Base-by-base conservation (phyloP, 2,113 vertebrate species). In the Salvelinus fontinalis region DNA sequence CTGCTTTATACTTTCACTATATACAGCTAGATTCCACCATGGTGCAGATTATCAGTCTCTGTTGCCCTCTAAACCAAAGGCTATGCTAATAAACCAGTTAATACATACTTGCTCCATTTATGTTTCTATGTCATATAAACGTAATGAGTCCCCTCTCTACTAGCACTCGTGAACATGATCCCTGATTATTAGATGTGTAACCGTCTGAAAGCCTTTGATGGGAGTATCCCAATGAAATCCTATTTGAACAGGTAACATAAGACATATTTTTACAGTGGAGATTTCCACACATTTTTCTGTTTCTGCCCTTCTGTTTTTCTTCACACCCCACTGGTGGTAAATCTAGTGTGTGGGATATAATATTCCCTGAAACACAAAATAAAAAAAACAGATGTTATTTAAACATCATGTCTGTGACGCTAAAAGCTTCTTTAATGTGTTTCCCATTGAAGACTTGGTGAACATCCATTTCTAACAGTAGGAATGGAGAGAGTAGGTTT, bases 401-500 rank as follows among this genome's bases (percentile, higher is more conserved):
- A 39, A 16, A 24, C 18, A 6, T 34, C 29, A 74, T 20, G 22
- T 11, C 51, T 26, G 73, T n/a, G 22, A 66, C 0, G 49, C 3
- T 2, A 4, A 67, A 20, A 69, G 34, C 22, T 20, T 34, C 34
- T 44, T 44, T 44, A 44, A 44, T 14, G 29, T 57, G 39, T 57
- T 57, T 57, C 5, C 16, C 54, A 57, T 20, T 57, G 54, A 57
- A 57, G 3, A 16, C 54, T 57, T 57, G 16, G 4, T 16, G 54
- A 57, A 57, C 54, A 14, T 81, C 66, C 75, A 68, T 24, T 67
- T 64, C 67, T 48, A 31, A 5, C 67, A 73, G 44, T 3, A 57
- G 39, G 39, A 44, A 44, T 11, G 54, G 54, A 57, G 54, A 16
- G 20, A 62, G 59, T 3, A 54, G 16, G 49, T 54, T 54, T 54